phyloP scores from a whole-genome alignment of 2,113 vertebrate genomes.

The Acrocephalus kingi region DNA sequence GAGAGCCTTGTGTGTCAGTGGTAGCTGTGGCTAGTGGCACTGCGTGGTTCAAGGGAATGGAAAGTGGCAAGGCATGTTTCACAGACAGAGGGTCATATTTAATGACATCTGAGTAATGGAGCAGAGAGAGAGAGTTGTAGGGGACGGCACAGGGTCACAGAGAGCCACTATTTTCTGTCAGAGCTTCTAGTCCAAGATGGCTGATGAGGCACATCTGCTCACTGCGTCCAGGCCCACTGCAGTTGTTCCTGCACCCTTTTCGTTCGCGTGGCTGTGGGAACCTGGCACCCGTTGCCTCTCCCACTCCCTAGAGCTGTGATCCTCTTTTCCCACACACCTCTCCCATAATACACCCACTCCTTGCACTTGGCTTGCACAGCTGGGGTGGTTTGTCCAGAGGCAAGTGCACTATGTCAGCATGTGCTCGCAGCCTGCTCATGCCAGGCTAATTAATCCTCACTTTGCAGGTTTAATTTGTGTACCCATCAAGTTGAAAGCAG shows the following conservation, averaged over 20 bases:
- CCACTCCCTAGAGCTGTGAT: background rate
- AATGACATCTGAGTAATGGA: background rate
- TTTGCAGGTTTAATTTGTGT: constrained; percentile 53
- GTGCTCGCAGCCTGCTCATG: background rate
- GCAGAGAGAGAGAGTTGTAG: background rate
- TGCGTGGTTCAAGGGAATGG: background rate
- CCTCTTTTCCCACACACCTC: constrained; percentile 24
- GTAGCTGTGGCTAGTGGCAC: background rate
- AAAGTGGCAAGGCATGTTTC: background rate
- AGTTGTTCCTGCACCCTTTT: background rate
- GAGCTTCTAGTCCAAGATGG: background rate
- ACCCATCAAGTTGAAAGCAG: constrained; percentile 27
- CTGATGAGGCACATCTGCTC: background rate
- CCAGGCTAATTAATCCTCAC: constrained; percentile 52
- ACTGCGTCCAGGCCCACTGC: background rate
- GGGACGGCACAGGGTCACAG: background rate
- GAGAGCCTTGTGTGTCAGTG: background rate
- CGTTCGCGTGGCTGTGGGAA: background rate
- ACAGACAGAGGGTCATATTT: background rate
- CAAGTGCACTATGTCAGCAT: background rate
- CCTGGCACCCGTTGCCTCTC: background rate
- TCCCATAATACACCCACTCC: background rate
- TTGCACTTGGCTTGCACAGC: background rate
- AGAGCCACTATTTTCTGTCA: background rate
- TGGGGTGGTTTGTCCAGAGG: constrained; percentile 53